A percentile compares a stretch with the other conserved stretches of the same genome.
These are phyloP conservation scores for Agrilus mali DNA, from an alignment of 2,888 invertebrate species.

Conservation along the genomic window DNA sequence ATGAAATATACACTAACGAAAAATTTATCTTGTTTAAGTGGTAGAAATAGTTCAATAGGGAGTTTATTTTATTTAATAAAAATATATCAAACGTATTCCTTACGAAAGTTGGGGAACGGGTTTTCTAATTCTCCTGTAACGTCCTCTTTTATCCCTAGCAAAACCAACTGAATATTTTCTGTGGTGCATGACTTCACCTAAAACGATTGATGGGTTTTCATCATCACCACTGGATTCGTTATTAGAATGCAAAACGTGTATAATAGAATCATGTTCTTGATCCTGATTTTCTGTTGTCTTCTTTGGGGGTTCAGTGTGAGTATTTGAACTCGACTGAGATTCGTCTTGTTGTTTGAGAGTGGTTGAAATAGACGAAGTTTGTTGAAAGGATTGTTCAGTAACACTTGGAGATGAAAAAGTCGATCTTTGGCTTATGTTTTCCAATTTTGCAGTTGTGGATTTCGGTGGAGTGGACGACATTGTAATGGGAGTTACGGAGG, in stretches of 20 bases:
- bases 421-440: too few relatives aligned
- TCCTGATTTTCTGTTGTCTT: too few relatives aligned
- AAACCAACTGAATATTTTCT: slow-evolving; percentile 26
- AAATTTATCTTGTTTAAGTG: slow-evolving; percentile 6
- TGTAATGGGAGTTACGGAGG: not conserved
- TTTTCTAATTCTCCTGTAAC: slow-evolving; percentile 28
- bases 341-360: too few relatives aligned
- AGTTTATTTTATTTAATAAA: slow-evolving; percentile 7
- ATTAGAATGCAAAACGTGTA: too few relatives aligned
- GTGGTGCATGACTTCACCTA: slow-evolving; percentile 22
- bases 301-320: too few relatives aligned
- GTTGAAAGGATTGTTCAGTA: too few relatives aligned
- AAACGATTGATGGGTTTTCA: slow-evolving; percentile 3
- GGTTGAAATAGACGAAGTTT: too few relatives aligned
- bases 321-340: too few relatives aligned
- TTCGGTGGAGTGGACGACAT: not conserved
- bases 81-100: slow-evolving; percentile 2
- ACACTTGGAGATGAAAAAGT: too few relatives aligned
- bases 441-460: not conserved
- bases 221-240: too few relatives aligned
- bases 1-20: too few relatives aligned
- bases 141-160: slow-evolving; percentile 28
- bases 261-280: too few relatives aligned
- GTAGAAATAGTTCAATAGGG: slow-evolving; percentile 5
- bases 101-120: slow-evolving; percentile 17